Evolutionary conservation across 2,113 vertebrate species (phyloP).

Genomic region (Felis catus): DNA sequence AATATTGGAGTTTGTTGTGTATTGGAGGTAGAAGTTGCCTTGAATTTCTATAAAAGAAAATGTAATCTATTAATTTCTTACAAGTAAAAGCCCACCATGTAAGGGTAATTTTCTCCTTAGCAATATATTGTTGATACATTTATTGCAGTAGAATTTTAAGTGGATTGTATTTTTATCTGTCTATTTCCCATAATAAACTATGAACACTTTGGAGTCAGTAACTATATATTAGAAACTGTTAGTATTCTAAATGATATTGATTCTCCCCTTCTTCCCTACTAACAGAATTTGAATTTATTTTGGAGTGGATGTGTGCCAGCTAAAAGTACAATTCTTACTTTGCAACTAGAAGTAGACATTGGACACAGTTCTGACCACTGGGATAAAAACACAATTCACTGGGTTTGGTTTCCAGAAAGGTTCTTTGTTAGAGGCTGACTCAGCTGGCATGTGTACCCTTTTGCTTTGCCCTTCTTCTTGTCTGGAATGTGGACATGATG

Average conservation of each 20-base stretch:
- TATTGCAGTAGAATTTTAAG: slow-evolving; percentile 41
- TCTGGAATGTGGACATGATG: not conserved
- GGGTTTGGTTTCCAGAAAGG: not conserved
- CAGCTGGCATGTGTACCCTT: not conserved
- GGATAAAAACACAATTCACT: not conserved
- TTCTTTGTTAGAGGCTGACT: not conserved
- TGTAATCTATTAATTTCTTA: not conserved
- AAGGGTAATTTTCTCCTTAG: not conserved
- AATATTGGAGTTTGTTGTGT: not conserved
- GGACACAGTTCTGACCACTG: not conserved
- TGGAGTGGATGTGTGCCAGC: not conserved
- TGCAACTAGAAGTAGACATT: not conserved
- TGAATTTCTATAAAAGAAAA: not conserved
- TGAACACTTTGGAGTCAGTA: not conserved
- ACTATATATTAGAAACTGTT: not conserved
- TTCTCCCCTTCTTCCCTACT: not conserved
- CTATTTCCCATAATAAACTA: not conserved
- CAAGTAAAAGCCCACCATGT: not conserved
- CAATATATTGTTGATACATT: not conserved
- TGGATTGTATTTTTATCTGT: not conserved
- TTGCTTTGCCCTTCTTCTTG: not conserved
- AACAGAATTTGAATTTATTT: not conserved
- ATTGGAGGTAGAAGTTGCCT: not conserved
- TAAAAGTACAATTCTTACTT: not conserved
- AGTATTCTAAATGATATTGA: not conserved